phyloP scores from a whole-genome alignment of 2,113 vertebrate genomes.

The Ophthalmolycus amberensis region DNA sequence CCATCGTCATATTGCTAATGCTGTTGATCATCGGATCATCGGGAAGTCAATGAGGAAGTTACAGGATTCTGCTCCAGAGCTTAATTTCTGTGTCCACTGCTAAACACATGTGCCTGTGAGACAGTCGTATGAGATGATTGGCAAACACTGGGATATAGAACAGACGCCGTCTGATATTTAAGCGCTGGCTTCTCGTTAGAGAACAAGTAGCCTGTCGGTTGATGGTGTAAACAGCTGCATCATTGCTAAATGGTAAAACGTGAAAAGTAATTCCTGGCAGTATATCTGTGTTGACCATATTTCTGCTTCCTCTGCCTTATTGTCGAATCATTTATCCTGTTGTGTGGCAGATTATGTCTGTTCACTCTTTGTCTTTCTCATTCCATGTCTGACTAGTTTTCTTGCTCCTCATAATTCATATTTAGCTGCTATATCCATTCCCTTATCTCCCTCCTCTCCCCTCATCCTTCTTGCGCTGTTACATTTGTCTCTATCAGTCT shows the following conservation, averaged over 20 bases:
- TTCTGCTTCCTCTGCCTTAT: conserved; percentile 15
- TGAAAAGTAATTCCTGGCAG: conserved; percentile 42
- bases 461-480: conserved; percentile 40
- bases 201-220: conserved; percentile 22
- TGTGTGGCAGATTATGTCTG: conserved; percentile 1
- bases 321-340: conserved; percentile 19
- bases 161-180: conserved; percentile 26
- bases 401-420: conserved; percentile 36
- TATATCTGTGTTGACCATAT: conserved; percentile 42
- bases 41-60: conserved; percentile 40
- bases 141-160: conserved; percentile 37
- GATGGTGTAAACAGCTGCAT: conserved; percentile 47
- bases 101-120: conserved; percentile 31
- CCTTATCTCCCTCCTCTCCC: neutral
- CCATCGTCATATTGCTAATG: conserved; percentile 56
- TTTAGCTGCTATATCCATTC: conserved; percentile 32
- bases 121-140: conserved; percentile 26
- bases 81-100: neutral
- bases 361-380: conserved; percentile 5
- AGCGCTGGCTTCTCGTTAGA: conserved; percentile 30
- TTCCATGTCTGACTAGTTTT: conserved; percentile 9
- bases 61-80: conserved; percentile 26
- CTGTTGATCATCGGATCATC: conserved; percentile 33
- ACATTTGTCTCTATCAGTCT: conserved; percentile 49
- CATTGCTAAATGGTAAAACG: conserved; percentile 43